phyloP scores from a whole-genome alignment of 2,888 invertebrate genomes.

The Volucella bombylans region DNA sequence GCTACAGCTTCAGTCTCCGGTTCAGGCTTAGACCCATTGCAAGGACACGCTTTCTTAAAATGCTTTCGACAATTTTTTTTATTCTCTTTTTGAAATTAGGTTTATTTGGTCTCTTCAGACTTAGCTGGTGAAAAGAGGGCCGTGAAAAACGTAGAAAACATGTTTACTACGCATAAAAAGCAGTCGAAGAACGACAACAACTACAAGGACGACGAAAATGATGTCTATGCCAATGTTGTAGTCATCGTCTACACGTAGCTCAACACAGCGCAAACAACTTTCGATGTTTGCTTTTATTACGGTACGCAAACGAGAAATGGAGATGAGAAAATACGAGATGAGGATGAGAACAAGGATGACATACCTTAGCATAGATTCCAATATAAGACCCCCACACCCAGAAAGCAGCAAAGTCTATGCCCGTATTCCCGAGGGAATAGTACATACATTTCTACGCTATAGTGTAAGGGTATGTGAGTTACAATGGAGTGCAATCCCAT shows the following conservation, averaged over 20 bases:
- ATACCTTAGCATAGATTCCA: constrained; percentile 47
- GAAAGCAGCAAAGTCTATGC: neutral
- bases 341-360: constrained; percentile 46
- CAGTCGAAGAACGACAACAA: neutral
- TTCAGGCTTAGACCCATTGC: neutral
- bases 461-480: constrained; percentile 47
- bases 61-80: neutral
- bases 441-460: neutral
- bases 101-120: constrained; percentile 26
- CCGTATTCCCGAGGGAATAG: constrained; percentile 33
- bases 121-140: constrained; percentile 1
- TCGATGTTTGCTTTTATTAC: constrained; percentile 65
- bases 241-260: constrained; percentile 2
- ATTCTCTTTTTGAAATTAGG: constrained; percentile 26
- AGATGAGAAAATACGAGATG: constrained; percentile 28
- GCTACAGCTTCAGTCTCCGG: too few relatives aligned
- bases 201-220: neutral
- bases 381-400: neutral
- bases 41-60: constrained; percentile 20
- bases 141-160: neutral
- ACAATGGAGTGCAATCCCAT: constrained; percentile 66
- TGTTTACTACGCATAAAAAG: constrained; percentile 28
- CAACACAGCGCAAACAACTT: constrained; percentile 38
- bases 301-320: constrained; percentile 47
- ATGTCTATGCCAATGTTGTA: constrained; percentile 6